A percentile compares a stretch with the other conserved stretches of the same genome.
phyloP scores from a whole-genome alignment of 2,113 vertebrate species.

The Guaruba guarouba region DNA sequence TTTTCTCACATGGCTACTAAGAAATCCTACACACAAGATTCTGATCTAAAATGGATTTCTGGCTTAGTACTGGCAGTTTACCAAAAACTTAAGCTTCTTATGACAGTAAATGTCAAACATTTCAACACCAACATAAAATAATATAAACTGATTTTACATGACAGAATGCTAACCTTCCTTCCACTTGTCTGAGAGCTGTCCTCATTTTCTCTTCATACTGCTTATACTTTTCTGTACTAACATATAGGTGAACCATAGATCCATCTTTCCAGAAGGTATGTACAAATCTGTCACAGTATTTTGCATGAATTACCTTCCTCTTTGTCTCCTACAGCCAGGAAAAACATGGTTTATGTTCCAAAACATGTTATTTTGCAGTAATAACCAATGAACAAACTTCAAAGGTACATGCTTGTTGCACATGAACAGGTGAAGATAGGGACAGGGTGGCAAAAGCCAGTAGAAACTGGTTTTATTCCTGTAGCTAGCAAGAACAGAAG shows the following conservation, averaged over 20 bases:
- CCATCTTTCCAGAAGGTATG: conserved; percentile 80
- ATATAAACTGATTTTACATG: background rate
- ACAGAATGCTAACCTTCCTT: conserved; percentile 71
- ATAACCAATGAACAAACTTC: background rate
- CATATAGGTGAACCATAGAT: conserved; percentile 74
- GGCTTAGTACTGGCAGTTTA: background rate
- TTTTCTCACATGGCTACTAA: background rate
- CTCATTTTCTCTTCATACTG: conserved; percentile 72
- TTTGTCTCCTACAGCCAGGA: conserved; percentile 70
- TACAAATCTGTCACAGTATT: conserved; percentile 80
- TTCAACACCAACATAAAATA: background rate
- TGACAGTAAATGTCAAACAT: background rate
- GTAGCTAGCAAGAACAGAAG: background rate
- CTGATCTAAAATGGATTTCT: background rate
- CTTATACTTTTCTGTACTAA: conserved; percentile 73
- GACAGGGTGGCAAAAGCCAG: background rate
- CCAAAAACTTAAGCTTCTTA: background rate
- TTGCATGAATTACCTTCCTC: conserved; percentile 77
- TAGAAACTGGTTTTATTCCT: background rate
- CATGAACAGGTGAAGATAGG: background rate
- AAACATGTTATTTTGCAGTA: background rate
- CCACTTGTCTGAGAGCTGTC: conserved; percentile 63
- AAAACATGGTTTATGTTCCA: background rate
- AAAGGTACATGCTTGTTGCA: background rate
- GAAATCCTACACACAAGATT: background rate